phyloP scores from a whole-genome alignment of 1,140 invertebrate species.

The Antheraea pernyi region DNA sequence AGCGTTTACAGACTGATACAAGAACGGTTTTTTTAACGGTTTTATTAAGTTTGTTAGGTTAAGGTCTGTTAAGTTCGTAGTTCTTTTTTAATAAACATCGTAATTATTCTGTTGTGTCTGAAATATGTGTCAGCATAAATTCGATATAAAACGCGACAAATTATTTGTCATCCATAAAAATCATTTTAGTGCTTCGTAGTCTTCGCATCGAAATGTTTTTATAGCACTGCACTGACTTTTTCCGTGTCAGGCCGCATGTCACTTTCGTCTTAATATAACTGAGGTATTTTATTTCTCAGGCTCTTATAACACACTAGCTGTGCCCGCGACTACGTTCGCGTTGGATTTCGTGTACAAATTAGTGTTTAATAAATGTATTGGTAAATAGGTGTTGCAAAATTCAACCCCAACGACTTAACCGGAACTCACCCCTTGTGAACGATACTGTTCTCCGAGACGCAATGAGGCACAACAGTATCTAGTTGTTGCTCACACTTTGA shows the following conservation, averaged over 20 bases:
- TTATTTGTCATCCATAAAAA: conserved; percentile 67
- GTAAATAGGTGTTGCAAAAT: no score
- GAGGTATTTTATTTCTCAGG: conserved; percentile 40
- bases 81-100: conserved; percentile 47
- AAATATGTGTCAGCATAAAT: no score
- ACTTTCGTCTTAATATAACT: background rate
- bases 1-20: background rate
- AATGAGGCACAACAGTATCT: no score
- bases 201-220: conserved; percentile 5
- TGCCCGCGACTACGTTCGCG: no score
- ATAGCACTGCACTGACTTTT: conserved; percentile 17
- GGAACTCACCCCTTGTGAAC: no score
- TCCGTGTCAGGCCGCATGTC: background rate
- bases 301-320: conserved; percentile 24
- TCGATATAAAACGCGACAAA: conserved; percentile 27
- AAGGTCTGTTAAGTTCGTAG: conserved; percentile 46
- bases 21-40: conserved; percentile 39
- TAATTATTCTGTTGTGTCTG: conserved; percentile 38
- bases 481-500: no score
- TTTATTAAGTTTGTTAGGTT: conserved; percentile 29
- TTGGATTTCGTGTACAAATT: no score
- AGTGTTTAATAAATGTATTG: no score
- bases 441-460: no score
- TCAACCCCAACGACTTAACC: no score
- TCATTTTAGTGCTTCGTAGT: conserved; percentile 51